phyloP scores from a whole-genome alignment of 2,797 vertebrate genomes.

The Rhodeus uyekii region DNA sequence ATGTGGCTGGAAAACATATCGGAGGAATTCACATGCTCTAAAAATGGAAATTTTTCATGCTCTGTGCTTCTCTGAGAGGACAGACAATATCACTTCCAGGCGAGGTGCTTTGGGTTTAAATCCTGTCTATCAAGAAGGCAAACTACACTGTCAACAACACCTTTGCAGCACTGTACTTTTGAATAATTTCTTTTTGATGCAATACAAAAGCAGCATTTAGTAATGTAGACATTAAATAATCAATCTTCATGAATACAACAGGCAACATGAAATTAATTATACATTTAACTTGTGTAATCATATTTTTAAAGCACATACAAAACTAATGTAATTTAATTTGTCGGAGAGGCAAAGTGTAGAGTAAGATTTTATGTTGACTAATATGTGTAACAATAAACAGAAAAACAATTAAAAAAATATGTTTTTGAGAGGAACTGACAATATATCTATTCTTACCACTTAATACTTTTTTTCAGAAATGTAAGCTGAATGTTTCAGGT shows the following conservation, averaged over 20 bases:
- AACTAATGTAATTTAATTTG: not conserved
- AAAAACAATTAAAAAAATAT: not conserved
- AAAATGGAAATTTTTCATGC: slow-evolving; percentile 32
- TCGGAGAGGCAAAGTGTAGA: not conserved
- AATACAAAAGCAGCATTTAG: not conserved
- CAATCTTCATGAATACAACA: not conserved
- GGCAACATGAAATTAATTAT: not conserved
- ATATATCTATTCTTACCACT: not conserved
- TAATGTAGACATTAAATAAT: not conserved
- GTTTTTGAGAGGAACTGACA: not conserved
- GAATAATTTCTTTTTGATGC: slow-evolving; percentile 6
- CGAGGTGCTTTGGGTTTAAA: slow-evolving; percentile 1
- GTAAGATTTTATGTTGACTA: not conserved
- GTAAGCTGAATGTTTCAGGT: too few relatives aligned
- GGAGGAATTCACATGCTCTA: slow-evolving; percentile 18
- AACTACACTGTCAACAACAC: not conserved
- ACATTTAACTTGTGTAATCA: not conserved
- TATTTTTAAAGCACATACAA: slow-evolving; percentile 7
- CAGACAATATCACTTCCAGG: not conserved
- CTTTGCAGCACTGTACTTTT: not conserved
- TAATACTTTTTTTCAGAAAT: not conserved
- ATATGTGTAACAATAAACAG: not conserved
- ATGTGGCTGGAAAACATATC: slow-evolving; percentile 23
- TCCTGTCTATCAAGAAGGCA: slow-evolving; percentile 17
- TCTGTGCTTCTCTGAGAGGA: slow-evolving; percentile 17